Conservation (phyloP, 2,888 invertebrate genomes). For the Chloroclysta siterata region DNA sequence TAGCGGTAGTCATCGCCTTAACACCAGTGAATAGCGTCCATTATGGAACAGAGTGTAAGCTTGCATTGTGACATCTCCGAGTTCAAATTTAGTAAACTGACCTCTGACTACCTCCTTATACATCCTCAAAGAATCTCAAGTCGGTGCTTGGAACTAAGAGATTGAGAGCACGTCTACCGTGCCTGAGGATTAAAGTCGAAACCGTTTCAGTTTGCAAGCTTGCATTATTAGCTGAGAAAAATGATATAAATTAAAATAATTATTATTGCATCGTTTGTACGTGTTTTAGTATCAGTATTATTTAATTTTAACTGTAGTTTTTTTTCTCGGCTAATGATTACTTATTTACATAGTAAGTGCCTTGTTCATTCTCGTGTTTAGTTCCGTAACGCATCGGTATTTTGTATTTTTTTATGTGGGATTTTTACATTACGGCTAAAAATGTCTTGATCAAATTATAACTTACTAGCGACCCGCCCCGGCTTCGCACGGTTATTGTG, state of each 20-base stretch:
- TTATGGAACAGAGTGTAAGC: constrained; percentile 13
- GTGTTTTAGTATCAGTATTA: constrained; percentile 39
- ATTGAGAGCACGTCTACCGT: too few species aligned
- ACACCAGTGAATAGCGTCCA: constrained; percentile 24
- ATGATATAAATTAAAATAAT: constrained; percentile 1
- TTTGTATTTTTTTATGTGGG: constrained; percentile 27
- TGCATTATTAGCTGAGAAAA: constrained; percentile 18
- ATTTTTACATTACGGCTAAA: constrained; percentile 13
- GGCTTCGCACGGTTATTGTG: too few species aligned
- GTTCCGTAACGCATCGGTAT: constrained; percentile 53
- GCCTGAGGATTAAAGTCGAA: too few species aligned
- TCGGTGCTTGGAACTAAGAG: too few species aligned
- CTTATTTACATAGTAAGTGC: constrained; percentile 13
- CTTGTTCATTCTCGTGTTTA: constrained; percentile 56
- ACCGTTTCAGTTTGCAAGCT: constrained; percentile 17
- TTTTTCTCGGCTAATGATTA: constrained; percentile 27
- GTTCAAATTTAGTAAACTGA: too few species aligned
- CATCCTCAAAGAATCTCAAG: too few species aligned
- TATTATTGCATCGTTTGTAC: constrained; percentile 9
- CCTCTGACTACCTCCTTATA: too few species aligned
- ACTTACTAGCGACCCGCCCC: too few species aligned
- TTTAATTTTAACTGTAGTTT: constrained; percentile 26
- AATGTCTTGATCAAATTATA: neutral
- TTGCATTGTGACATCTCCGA: constrained; percentile 9
- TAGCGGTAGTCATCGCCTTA: neutral